Percentiles rank a stretch among this genome's conserved stretches.
These are phyloP conservation scores for Spinus pinus DNA, from an alignment of 2,797 vertebrate genomes.

Conservation along the genomic window DNA sequence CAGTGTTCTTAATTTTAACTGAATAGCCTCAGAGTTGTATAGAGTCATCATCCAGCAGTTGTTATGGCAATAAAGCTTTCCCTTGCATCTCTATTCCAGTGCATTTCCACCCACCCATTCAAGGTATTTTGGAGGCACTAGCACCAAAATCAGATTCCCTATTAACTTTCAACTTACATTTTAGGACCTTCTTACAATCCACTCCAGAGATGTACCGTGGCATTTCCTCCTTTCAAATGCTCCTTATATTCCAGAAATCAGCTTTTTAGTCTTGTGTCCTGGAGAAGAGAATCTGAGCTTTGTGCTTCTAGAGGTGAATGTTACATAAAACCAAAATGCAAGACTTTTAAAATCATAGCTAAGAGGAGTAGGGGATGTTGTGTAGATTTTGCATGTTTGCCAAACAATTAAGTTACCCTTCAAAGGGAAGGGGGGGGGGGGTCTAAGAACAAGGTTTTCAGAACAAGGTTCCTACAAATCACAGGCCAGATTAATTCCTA, in stretches of 20 bases:
- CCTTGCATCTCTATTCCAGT: neutral
- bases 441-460: neutral
- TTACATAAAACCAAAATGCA: neutral
- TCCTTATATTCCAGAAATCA: neutral
- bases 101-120: slow-evolving; percentile 17
- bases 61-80: slow-evolving; percentile 45
- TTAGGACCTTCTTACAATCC: neutral
- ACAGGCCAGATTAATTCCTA: slow-evolving; percentile 28
- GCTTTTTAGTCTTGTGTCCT: neutral
- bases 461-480: slow-evolving; percentile 15
- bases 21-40: neutral
- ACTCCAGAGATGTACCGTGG: neutral
- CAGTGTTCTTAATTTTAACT: neutral
- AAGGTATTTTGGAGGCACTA: slow-evolving; percentile 1
- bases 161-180: neutral
- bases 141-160: neutral
- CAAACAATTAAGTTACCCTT: neutral
- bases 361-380: neutral
- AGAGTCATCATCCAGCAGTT: slow-evolving; percentile 8
- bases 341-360: neutral
- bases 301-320: neutral
- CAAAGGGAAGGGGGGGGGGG: neutral
- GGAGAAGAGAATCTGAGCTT: neutral
- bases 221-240: neutral
- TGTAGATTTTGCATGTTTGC: neutral